Base-by-base conservation (phyloP, 1,140 invertebrate species). In the Zaprionus capensis region DNA sequence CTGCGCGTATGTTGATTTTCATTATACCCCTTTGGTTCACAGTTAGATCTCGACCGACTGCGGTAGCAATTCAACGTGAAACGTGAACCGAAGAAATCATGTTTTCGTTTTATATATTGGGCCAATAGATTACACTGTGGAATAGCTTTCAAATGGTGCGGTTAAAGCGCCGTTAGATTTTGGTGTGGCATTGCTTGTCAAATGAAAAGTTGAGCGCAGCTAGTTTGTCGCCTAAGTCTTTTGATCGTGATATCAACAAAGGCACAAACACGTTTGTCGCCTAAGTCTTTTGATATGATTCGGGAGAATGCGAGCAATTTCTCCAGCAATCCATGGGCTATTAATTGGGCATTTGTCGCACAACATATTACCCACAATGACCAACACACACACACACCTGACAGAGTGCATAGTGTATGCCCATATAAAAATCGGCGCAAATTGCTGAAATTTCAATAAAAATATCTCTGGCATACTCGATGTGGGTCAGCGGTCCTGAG, bases 271-370 rank as follows among this genome's bases (percentile, higher is more conserved):
- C 66, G 83, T 82, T 87, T 71, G 53, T 71, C 66, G 80, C 61
- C 49, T 71, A 80, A 57, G 63, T 88, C 81, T 83, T 87, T 88
- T 88, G 81, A 73, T 71, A 31, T 59, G 38, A 28, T 44, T 20
- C 63, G 28, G 31, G 20, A 59, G 46, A 65, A 77, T 69, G 70
- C 55, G 34, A 71, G 65, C 73, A 83, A 83, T 87, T 87, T 88
- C 81, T 75, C 84, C 80, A 46, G 38, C 67, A 62, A 74, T 68
- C 71, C 71, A 69, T 28, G 38, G 51, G 57, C 81, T 70, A 87
- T 83, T 84, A 87, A 81, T 88, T 78, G 84, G 77, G 73, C 84
- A 87, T 87, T 87, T 84, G 84, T 86, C 83, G 73, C 77, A 79
- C 78, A 69, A 61, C 71, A 79, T 64, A 80, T 68, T 59, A 31